Evolutionary conservation across 92 coral and sea anemone species (phyloP).

Genomic region (Plumapathes pennacea): DNA sequence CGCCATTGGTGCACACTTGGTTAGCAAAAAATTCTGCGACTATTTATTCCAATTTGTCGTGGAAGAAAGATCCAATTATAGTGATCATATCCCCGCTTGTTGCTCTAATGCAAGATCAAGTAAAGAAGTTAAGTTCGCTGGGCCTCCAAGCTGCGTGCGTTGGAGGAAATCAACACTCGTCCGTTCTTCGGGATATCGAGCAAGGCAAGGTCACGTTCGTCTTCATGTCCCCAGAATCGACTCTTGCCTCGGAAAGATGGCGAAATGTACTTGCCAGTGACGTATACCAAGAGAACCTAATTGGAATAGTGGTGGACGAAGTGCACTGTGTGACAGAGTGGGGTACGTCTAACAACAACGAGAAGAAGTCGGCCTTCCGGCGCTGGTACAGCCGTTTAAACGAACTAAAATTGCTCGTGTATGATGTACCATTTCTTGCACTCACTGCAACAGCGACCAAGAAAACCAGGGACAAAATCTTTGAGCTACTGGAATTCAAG

Average conservation of each 20-base stretch:
- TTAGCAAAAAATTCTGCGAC: too few relatives aligned
- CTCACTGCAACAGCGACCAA: constrained; percentile 48
- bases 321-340: constrained; percentile 41
- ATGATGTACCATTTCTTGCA: constrained; percentile 30
- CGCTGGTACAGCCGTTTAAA: constrained; percentile 29
- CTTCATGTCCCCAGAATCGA: constrained; percentile 40
- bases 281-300: constrained; percentile 14
- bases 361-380: constrained; percentile 18
- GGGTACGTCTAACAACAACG: constrained; percentile 21
- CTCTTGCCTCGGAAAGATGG: not conserved
- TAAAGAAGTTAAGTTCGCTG: constrained; percentile 4
- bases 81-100: constrained; percentile 18
- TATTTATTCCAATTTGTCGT: too few relatives aligned
- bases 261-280: constrained; percentile 32
- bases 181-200: constrained; percentile 9
- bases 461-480: constrained; percentile 21
- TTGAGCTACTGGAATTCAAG: constrained; percentile 21
- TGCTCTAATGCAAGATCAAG: constrained; percentile 40
- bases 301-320: constrained; percentile 25
- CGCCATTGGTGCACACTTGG: constrained; percentile 16
- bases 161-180: constrained; percentile 23
- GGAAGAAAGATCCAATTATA: constrained; percentile 7
- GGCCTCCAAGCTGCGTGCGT: constrained; percentile 37
- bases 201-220: constrained; percentile 17
- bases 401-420: constrained; percentile 13